A percentile compares a stretch with the other conserved stretches of the same genome.
These are phyloP conservation scores for Arenicola marina DNA, from an alignment of 2,888 invertebrate species.

Conservation along the genomic window DNA sequence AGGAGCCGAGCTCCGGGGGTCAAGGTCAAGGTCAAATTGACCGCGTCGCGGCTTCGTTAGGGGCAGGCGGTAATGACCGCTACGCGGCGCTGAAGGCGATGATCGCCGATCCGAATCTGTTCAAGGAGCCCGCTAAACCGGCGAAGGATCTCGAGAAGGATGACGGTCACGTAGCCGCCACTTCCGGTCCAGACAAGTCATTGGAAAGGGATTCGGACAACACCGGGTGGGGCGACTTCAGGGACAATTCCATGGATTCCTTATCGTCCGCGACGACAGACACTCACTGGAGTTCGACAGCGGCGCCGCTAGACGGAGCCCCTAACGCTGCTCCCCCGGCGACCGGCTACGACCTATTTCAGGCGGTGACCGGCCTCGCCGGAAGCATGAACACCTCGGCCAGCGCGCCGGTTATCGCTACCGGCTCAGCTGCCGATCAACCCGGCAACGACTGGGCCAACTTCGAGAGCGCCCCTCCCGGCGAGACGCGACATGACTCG, in stretches of 20 bases:
- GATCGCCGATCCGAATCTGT: constrained; percentile 15
- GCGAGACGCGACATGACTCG: too few species aligned
- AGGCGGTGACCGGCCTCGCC: too few species aligned
- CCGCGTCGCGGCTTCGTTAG: neutral
- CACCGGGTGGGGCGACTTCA: neutral
- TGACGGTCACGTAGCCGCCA: neutral
- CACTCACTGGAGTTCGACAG: too few species aligned
- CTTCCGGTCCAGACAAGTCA: neutral
- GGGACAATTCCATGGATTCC: neutral
- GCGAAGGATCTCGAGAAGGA: neutral
- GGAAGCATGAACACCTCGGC: too few species aligned
- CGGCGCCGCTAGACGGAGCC: too few species aligned
- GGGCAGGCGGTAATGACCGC: neutral
- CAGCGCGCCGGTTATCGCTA: too few species aligned
- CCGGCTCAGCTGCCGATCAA: too few species aligned
- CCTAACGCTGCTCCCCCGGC: too few species aligned
- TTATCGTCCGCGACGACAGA: neutral
- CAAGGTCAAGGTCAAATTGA: too few species aligned
- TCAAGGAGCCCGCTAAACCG: constrained; percentile 6
- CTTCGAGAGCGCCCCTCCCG: neutral
- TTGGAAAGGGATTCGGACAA: neutral
- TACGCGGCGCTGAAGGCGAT: constrained; percentile 18
- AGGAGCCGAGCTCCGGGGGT: too few species aligned
- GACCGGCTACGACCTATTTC: too few species aligned
- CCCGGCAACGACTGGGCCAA: constrained; percentile 24